Evolutionary conservation across 2,113 vertebrate species (phyloP).

Genomic region (Cyanoderma ruficeps): DNA sequence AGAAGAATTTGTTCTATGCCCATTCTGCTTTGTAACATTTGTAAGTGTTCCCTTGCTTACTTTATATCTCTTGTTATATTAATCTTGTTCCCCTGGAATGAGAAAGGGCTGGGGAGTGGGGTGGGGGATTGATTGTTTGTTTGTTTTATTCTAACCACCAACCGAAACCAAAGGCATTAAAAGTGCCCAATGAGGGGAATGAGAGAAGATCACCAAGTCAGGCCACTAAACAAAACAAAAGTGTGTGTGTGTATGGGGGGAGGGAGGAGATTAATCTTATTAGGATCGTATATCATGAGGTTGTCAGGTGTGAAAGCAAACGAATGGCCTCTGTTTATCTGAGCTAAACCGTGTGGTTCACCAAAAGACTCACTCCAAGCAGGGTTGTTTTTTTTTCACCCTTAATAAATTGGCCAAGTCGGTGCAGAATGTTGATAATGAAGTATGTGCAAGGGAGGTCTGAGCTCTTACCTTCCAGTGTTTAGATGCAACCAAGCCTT

Average conservation of each 20-base stretch:
- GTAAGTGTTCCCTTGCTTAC: slow-evolving; percentile 40
- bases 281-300: slow-evolving; percentile 93
- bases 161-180: slow-evolving; percentile 65
- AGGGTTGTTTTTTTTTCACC: slow-evolving; percentile 69
- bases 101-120: slow-evolving; percentile 25
- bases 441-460: slow-evolving; percentile 81
- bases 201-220: slow-evolving; percentile 61
- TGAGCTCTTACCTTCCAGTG: slow-evolving; percentile 74
- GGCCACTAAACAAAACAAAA: slow-evolving; percentile 66
- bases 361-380: slow-evolving; percentile 84
- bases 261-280: slow-evolving; percentile 90
- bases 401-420: slow-evolving; percentile 96
- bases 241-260: slow-evolving; percentile 44
- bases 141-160: slow-evolving; percentile 67
- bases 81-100: slow-evolving; percentile 56
- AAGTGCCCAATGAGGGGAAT: slow-evolving; percentile 58
- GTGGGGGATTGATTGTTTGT: slow-evolving; percentile 54
- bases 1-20: background rate
- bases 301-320: slow-evolving; percentile 96
- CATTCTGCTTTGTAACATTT: slow-evolving; percentile 52
- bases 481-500: slow-evolving; percentile 65
- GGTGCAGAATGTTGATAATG: slow-evolving; percentile 85
- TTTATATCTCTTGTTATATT: slow-evolving; percentile 56
- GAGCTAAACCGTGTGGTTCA: slow-evolving; percentile 89
- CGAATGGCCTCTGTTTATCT: slow-evolving; percentile 97